Percentiles rank a stretch among this genome's conserved stretches.
phyloP scores from a whole-genome alignment of 2,888 invertebrate genomes.

The Hanleya hanleyi region DNA sequence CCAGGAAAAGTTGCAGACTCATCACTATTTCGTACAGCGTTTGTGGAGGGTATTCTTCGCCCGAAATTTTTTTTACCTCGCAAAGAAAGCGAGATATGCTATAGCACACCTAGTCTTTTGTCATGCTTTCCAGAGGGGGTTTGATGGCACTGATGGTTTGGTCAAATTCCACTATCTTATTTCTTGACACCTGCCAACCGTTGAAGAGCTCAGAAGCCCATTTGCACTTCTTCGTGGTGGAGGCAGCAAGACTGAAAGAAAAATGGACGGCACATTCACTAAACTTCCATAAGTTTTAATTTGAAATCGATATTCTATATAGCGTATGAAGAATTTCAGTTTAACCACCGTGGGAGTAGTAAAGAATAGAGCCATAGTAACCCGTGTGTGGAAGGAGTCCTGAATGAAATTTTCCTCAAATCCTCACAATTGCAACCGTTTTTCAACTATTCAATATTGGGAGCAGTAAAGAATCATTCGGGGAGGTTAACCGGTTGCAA shows the following conservation, averaged over 20 bases:
- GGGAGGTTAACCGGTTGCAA: too few relatives aligned
- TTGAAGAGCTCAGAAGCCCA: not conserved
- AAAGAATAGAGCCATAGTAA: too few relatives aligned
- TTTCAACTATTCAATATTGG: too few relatives aligned
- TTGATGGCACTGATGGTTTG: not conserved
- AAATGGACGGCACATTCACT: not conserved
- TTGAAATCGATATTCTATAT: too few relatives aligned
- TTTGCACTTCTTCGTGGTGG: not conserved
- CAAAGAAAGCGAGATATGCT: not conserved
- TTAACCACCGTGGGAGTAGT: too few relatives aligned
- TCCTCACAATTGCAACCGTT: too few relatives aligned
- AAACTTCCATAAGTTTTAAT: too few relatives aligned
- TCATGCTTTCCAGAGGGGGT: not conserved
- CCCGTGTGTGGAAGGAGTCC: too few relatives aligned
- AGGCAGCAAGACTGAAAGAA: not conserved
- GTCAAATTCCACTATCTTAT: not conserved
- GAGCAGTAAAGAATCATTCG: too few relatives aligned
- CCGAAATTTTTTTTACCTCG: not conserved
- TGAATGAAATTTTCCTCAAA: too few relatives aligned
- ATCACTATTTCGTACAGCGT: not conserved
- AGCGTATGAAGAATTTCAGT: too few relatives aligned
- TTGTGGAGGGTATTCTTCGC: not conserved
- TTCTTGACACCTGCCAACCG: not conserved
- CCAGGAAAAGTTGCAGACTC: not conserved
- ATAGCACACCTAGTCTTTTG: not conserved